Conservation (phyloP, 2,113 vertebrate species). For the Cololabis saira region DNA sequence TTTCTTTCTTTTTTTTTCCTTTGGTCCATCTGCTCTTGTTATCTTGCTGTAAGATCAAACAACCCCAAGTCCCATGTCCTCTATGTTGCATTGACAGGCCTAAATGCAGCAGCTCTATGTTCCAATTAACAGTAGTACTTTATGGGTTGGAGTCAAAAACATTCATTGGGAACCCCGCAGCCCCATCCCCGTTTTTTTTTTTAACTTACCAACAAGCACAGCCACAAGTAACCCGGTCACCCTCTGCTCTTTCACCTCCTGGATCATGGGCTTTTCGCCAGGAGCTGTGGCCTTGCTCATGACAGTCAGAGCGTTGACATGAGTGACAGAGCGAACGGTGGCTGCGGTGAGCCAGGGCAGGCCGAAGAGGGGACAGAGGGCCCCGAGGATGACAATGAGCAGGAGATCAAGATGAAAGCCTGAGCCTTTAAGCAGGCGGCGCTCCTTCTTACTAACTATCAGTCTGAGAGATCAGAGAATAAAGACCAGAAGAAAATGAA, state of each 20-base stretch:
- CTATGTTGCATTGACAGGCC: too few species aligned
- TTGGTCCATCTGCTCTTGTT: too few species aligned
- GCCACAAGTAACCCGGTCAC: slow-evolving; percentile 92
- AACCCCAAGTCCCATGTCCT: too few species aligned
- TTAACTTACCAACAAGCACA: slow-evolving; percentile 90
- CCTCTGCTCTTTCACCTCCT: slow-evolving; percentile 97
- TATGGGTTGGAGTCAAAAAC: background rate
- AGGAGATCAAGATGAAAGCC: slow-evolving; percentile 97
- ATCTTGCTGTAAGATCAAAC: too few species aligned
- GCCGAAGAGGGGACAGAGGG: slow-evolving; percentile 92
- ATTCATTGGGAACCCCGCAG: background rate
- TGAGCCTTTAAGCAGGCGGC: slow-evolving; percentile 91
- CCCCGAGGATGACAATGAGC: slow-evolving; percentile 92
- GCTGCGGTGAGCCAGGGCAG: slow-evolving; percentile 96
- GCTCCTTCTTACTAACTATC: slow-evolving; percentile 96
- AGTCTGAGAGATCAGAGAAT: slow-evolving; percentile 76
- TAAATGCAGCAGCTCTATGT: too few species aligned
- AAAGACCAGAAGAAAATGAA: fast-evolving
- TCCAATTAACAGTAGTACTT: too few species aligned
- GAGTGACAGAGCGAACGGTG: slow-evolving; percentile 94
- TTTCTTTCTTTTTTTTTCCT: too few species aligned
- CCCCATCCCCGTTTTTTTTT: background rate
- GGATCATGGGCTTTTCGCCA: slow-evolving; percentile 93
- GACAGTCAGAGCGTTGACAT: slow-evolving; percentile 94
- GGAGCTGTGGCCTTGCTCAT: slow-evolving; percentile 97